Evolutionary conservation across 2,797 vertebrate species (phyloP).

Genomic region (Fundulus diaphanus): DNA sequence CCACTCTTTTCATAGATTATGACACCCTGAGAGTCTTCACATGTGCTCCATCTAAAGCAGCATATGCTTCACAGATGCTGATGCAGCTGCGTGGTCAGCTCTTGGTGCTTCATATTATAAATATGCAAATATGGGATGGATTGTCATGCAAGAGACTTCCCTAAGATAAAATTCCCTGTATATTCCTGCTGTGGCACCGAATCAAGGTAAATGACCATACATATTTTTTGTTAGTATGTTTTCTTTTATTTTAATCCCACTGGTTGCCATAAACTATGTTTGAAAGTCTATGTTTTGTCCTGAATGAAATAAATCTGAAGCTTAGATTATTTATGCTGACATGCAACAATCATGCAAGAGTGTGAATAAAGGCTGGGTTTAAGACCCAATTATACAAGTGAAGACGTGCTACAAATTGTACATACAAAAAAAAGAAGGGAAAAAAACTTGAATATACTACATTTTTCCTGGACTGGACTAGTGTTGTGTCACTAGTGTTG

Average conservation of each 20-base stretch:
- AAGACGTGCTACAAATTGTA: neutral
- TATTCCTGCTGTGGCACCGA: neutral
- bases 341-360: too few relatives aligned
- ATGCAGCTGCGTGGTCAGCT: slow-evolving; percentile 29
- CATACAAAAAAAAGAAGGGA: neutral
- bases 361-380: neutral
- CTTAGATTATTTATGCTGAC: neutral
- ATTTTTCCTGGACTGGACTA: too few relatives aligned
- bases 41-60: slow-evolving; percentile 34
- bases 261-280: too few relatives aligned
- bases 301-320: neutral
- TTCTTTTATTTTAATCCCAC: neutral
- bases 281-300: neutral
- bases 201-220: neutral
- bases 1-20: neutral
- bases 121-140: slow-evolving; percentile 38
- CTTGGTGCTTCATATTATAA: slow-evolving; percentile 39
- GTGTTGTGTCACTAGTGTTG: too few relatives aligned
- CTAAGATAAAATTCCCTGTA: neutral
- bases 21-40: neutral
- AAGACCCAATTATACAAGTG: neutral
- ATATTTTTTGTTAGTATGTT: neutral
- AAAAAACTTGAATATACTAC: too few relatives aligned
- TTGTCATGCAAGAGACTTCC: slow-evolving; percentile 9
- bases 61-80: slow-evolving; percentile 59